Evolutionary conservation across 2,888 invertebrate species (phyloP).

Genomic region (Xanthorhoe spadicearia): DNA sequence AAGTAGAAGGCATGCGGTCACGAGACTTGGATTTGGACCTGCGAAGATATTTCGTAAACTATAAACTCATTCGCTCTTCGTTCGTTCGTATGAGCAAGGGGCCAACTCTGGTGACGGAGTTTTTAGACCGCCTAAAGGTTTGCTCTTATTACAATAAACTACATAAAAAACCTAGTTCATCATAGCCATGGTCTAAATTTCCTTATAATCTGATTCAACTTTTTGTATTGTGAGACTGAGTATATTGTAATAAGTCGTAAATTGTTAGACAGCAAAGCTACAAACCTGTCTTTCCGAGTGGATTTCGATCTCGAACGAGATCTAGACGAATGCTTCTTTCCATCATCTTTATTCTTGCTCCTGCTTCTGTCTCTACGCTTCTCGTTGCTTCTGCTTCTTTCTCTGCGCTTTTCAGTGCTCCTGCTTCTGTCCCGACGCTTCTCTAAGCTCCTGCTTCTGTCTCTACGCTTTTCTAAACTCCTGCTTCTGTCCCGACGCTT

Average conservation of each 20-base stretch:
- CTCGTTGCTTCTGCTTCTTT: slow-evolving; percentile 33
- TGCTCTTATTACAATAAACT: too few species aligned
- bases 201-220: too few species aligned
- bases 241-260: too few species aligned
- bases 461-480: slow-evolving; percentile 22
- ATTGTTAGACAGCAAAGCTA: too few species aligned
- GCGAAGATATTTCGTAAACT: not conserved
- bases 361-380: slow-evolving; percentile 49
- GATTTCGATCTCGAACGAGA: slow-evolving; percentile 51
- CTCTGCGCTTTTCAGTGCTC: slow-evolving; percentile 19
- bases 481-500: slow-evolving; percentile 29
- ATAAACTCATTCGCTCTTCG: too few species aligned
- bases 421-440: slow-evolving; percentile 26
- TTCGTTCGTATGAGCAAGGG: too few species aligned
- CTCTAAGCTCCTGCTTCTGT: slow-evolving; percentile 36
- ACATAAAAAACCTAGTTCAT: too few species aligned
- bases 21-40: slow-evolving; percentile 55
- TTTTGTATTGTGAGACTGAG: too few species aligned
- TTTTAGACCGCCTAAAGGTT: too few species aligned
- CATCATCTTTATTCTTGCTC: slow-evolving; percentile 31
- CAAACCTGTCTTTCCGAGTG: slow-evolving; percentile 50
- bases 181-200: too few species aligned
- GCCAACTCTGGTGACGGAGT: too few species aligned
- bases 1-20: slow-evolving; percentile 46
- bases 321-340: slow-evolving; percentile 39